These are phyloP conservation scores for Beris chalybata DNA, from an alignment of 2,888 invertebrate genomes.

Conservation along the genomic window DNA sequence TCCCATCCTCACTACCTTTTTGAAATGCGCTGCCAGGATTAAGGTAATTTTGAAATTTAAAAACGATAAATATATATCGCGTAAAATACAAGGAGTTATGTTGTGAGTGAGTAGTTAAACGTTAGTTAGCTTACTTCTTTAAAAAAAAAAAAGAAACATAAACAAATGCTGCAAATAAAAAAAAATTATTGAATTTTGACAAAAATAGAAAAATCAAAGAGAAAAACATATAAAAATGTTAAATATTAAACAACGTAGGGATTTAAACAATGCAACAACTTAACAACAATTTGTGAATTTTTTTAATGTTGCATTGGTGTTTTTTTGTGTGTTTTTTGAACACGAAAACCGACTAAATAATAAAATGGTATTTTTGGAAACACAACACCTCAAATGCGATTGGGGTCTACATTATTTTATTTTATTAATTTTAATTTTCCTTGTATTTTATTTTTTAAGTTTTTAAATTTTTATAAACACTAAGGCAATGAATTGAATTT, in stretches of 20 bases:
- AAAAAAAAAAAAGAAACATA: background rate
- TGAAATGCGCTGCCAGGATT: conserved; percentile 38
- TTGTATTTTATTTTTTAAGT: too few species aligned
- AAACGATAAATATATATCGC: background rate
- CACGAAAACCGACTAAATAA: too few species aligned
- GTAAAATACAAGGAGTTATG: background rate
- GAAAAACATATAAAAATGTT: conserved; percentile 29
- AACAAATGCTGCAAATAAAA: background rate
- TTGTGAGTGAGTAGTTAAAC: conserved; percentile 33
- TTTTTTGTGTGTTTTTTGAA: too few species aligned
- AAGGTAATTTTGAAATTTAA: conserved; percentile 35
- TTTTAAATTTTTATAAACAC: too few species aligned
- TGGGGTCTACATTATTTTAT: too few species aligned
- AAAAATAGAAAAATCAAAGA: conserved; percentile 8
- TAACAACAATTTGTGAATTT: too few species aligned
- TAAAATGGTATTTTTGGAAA: too few species aligned
- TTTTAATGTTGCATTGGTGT: too few species aligned
- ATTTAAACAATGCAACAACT: too few species aligned
- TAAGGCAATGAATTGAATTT: too few species aligned
- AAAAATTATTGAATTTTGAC: conserved; percentile 23
- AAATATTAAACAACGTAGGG: background rate
- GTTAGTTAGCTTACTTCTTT: conserved; percentile 25
- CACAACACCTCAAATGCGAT: too few species aligned
- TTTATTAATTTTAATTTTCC: too few species aligned
- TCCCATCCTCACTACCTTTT: conserved; percentile 8